Base-by-base conservation (phyloP, 2,113 vertebrate genomes). In the Apodemus sylvaticus region DNA sequence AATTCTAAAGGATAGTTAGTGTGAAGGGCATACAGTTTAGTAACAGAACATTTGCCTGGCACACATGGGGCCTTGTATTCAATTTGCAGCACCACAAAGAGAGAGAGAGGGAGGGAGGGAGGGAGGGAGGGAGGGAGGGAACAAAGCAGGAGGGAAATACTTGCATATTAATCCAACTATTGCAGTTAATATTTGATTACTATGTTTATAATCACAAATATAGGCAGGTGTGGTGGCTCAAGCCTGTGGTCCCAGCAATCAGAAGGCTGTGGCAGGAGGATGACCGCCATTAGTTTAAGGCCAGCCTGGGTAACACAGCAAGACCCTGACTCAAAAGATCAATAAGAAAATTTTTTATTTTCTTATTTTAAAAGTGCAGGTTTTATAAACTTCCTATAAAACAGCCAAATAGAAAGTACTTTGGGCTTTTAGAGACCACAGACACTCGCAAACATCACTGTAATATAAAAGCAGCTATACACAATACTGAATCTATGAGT, bases 131-230 rank as follows among this genome's bases (percentile, higher is more conserved):
- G 14, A 20, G 36, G 20, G 39, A 39, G 36, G 36, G 16, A 0
- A 36, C 2, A 42, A 83, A 58, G 42, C 68, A 22, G 22, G 36
- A 42, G n/a, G 22, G 26, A 85, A 45, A 70, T 31, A 48, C 20
- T n/a, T 77, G 42, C 36, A 62, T 7, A 77, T n/a, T 29, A 78
- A 83, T 74, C 22, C n/a, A 91, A 91, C 77, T 62, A 89, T 16
- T 86, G 62, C 36, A 93, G 81, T 76, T 74, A 86, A 86, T 22
- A 66, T 26, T 24, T 17, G 20, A 24, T n/a, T 36, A 89, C 48
- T 77, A 34, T 71, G 48, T 48, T 77, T 48, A 94, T 86, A 79
- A 96, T 48, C 62, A 93, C 8, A 95, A 71, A 74, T 12, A 24
- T 5, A 58, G 62, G 58, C 29, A 68, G 83, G 31, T 51, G 6